Conservation (phyloP, 2,113 vertebrate genomes). For the Antechinus stuartii region DNA sequence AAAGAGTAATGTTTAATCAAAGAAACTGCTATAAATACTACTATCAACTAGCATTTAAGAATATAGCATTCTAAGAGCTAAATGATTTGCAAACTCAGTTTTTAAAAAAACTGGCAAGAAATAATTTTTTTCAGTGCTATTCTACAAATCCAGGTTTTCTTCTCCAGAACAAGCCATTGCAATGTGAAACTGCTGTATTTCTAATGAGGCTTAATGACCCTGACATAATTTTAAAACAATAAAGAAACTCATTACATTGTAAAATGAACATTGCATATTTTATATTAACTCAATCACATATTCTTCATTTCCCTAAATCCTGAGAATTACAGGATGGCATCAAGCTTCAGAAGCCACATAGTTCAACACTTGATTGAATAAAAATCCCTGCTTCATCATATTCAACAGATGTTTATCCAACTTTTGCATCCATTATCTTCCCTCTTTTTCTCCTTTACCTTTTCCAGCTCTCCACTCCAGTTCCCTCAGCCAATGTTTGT, state of each 20-base stretch:
- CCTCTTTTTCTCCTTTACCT: background rate
- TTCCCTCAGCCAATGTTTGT: background rate
- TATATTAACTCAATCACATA: slow-evolving; percentile 10
- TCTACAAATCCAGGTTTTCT: slow-evolving; percentile 42
- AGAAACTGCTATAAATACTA: slow-evolving; percentile 34
- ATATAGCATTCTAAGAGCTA: background rate
- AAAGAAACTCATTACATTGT: slow-evolving; percentile 25
- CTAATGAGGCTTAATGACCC: background rate
- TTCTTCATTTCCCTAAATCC: background rate
- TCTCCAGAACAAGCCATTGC: background rate
- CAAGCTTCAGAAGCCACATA: background rate
- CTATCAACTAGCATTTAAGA: slow-evolving; percentile 31
- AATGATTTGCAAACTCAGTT: slow-evolving; percentile 27
- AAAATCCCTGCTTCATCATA: background rate
- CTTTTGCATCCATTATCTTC: background rate
- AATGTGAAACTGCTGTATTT: background rate
- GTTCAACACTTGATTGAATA: background rate
- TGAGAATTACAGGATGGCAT: background rate
- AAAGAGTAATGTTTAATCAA: slow-evolving; percentile 63
- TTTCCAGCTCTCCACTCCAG: background rate
- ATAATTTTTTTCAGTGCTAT: slow-evolving; percentile 4
- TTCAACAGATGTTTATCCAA: background rate
- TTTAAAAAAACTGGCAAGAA: background rate
- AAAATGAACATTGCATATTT: background rate
- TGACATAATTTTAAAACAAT: background rate